These are phyloP conservation scores for Prosapia bicincta DNA, from an alignment of 2,888 invertebrate genomes.

Conservation along the genomic window DNA sequence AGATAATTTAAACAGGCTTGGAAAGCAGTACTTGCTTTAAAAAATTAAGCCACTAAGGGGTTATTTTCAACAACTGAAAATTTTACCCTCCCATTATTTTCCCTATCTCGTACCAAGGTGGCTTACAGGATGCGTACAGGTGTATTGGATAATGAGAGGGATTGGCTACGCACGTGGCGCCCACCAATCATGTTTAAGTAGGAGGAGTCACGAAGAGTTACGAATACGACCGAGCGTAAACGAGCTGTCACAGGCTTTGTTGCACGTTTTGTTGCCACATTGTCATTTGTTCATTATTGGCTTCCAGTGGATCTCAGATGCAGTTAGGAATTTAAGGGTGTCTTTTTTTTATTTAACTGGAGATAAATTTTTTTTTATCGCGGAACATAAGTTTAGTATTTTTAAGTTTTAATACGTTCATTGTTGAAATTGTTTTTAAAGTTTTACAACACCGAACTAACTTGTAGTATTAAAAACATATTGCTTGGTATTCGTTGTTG, in stretches of 20 bases:
- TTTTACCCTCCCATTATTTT: not conserved
- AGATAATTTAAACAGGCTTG: too few species aligned
- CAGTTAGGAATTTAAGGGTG: not conserved
- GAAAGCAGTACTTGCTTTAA: too few species aligned
- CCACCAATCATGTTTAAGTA: slow-evolving; percentile 16
- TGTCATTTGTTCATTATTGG: slow-evolving; percentile 28
- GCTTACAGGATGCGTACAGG: slow-evolving; percentile 8
- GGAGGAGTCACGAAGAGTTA: slow-evolving; percentile 27
- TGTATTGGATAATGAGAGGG: slow-evolving; percentile 17
- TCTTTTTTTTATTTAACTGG: not conserved
- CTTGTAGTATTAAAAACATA: too few species aligned
- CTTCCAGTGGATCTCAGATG: slow-evolving; percentile 6
- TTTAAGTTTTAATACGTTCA: too few species aligned
- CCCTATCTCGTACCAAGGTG: not conserved
- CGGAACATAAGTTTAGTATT: too few species aligned
- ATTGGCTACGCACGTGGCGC: slow-evolving; percentile 19
- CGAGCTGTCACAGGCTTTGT: slow-evolving; percentile 25
- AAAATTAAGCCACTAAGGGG: too few species aligned
- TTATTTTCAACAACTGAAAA: not conserved
- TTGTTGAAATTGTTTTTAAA: too few species aligned
- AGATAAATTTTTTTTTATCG: not conserved
- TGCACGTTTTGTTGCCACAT: slow-evolving; percentile 28
- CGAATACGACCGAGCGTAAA: slow-evolving; percentile 26
- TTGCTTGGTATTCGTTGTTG: too few species aligned
- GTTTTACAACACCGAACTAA: too few species aligned